Percentiles rank a stretch among this genome's conserved stretches.
These are phyloP conservation scores for Orussus abietinus DNA, from an alignment of 1,140 invertebrate species.

Conservation along the genomic window DNA sequence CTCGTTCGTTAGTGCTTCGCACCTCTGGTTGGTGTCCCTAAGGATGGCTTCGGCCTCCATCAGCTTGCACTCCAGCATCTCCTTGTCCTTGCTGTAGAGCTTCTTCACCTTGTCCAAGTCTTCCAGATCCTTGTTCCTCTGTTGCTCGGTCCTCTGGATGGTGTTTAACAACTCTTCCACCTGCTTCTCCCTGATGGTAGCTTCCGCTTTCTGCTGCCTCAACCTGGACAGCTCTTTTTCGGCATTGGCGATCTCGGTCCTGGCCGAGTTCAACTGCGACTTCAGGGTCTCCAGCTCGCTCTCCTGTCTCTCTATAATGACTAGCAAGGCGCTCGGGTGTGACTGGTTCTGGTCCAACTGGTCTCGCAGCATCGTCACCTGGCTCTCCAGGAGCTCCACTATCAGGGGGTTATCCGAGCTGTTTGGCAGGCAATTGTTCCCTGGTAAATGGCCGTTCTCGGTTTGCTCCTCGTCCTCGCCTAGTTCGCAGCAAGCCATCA, in stretches of 20 bases:
- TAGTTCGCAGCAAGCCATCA: slow-evolving; percentile 49
- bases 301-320: slow-evolving; percentile 63
- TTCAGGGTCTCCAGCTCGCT: slow-evolving; percentile 67
- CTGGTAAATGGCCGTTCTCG: slow-evolving; percentile 33
- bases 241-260: slow-evolving; percentile 47
- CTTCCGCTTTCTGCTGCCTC: slow-evolving; percentile 64
- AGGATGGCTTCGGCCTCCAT: slow-evolving; percentile 60
- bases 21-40: slow-evolving; percentile 61
- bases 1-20: slow-evolving; percentile 60
- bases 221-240: slow-evolving; percentile 69
- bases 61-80: slow-evolving; percentile 62
- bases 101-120: slow-evolving; percentile 62
- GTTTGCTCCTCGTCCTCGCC: slow-evolving; percentile 48
- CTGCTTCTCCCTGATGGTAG: slow-evolving; percentile 63
- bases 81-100: slow-evolving; percentile 61
- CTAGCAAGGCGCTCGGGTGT: slow-evolving; percentile 42
- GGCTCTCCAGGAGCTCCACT: slow-evolving; percentile 55
- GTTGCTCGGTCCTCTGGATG: slow-evolving; percentile 68
- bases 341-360: slow-evolving; percentile 50
- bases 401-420: slow-evolving; percentile 44
- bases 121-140: slow-evolving; percentile 68
- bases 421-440: slow-evolving; percentile 30
- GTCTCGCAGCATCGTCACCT: slow-evolving; percentile 55
- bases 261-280: slow-evolving; percentile 47
- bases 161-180: slow-evolving; percentile 67